Conservation (phyloP, 2,113 vertebrate genomes). For the Lamprologus tigripictilis region DNA sequence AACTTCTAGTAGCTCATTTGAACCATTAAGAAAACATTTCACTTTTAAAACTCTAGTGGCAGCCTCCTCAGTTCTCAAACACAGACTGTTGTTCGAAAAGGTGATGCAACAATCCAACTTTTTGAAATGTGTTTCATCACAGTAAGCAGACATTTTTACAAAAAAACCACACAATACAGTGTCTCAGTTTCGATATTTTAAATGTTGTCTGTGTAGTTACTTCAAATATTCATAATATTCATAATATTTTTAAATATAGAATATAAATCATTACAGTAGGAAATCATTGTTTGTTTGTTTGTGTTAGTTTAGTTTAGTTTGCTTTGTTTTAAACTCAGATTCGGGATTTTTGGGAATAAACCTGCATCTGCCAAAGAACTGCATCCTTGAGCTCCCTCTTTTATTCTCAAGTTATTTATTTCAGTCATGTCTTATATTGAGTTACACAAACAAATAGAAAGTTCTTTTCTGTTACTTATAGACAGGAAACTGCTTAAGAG, state of each 20-base stretch:
- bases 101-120: background rate
- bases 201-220: background rate
- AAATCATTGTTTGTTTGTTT: background rate
- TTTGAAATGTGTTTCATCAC: background rate
- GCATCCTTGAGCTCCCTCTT: background rate
- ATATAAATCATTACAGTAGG: background rate
- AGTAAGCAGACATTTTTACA: background rate
- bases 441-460: conserved; percentile 22
- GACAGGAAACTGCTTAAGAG: conserved; percentile 20
- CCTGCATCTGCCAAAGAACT: background rate
- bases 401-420: background rate
- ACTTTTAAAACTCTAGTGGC: background rate
- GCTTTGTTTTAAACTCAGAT: background rate
- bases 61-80: background rate
- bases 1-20: background rate
- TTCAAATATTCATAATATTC: background rate
- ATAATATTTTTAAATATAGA: background rate
- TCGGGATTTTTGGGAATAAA: too few relatives aligned
- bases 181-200: background rate
- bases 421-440: conserved; percentile 12
- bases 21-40: background rate
- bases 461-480: conserved; percentile 2
- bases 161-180: background rate
- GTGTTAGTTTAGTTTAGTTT: background rate
- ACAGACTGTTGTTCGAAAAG: background rate